A percentile compares a stretch with the other conserved stretches of the same genome.
Conservation (phyloP, 2,888 invertebrate genomes). For the Ischnura elegans region DNA sequence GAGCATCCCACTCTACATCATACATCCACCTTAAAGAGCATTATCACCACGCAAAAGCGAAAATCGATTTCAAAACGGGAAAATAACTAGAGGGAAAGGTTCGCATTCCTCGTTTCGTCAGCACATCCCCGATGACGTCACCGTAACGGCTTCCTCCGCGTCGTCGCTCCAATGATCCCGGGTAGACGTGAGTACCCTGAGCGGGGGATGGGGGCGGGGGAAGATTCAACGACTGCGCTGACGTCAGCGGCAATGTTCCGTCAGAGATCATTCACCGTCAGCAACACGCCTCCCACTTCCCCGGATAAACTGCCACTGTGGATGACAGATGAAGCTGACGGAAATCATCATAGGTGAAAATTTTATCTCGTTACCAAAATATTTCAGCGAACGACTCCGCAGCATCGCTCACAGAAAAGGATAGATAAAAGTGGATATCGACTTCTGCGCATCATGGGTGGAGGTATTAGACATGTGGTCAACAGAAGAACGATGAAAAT, state of each 20-base stretch:
- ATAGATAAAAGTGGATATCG: no score
- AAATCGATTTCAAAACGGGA: not conserved
- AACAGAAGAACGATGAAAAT: no score
- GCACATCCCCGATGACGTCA: slow-evolving; percentile 2
- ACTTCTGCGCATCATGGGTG: no score
- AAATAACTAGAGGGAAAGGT: not conserved
- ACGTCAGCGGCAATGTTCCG: not conserved
- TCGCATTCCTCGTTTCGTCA: not conserved
- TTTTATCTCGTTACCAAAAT: no score
- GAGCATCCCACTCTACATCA: no score
- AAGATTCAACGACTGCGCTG: not conserved
- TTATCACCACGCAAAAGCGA: not conserved
- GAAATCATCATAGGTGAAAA: no score
- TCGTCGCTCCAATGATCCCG: not conserved
- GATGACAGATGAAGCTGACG: not conserved
- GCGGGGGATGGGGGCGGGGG: not conserved
- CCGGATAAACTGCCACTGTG: not conserved
- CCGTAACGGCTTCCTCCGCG: slow-evolving; percentile 22
- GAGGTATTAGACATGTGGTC: no score
- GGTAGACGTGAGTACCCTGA: not conserved
- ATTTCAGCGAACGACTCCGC: no score
- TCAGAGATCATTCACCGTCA: not conserved
- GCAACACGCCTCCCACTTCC: not conserved
- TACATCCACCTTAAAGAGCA: not conserved
- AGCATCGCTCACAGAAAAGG: no score